Evolutionary conservation across 2,888 invertebrate species (phyloP).

Genomic region (Campoletis raptor): DNA sequence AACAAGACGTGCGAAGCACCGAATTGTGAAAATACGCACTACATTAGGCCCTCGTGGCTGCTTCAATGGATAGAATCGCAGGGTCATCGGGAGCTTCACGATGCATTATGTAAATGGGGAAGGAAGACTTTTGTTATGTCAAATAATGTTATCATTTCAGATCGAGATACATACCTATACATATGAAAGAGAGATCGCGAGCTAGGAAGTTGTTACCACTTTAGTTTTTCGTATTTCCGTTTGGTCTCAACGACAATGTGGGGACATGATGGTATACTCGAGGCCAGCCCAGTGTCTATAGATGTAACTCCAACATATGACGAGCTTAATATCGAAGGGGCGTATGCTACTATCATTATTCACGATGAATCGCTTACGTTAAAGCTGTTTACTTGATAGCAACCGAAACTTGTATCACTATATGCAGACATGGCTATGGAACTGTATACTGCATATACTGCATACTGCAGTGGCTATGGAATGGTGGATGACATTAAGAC

Average conservation of each 20-base stretch:
- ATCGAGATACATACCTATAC: conserved; percentile 69
- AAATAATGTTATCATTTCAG: conserved; percentile 81
- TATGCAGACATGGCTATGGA: not conserved
- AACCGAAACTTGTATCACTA: not conserved
- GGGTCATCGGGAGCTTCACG: conserved; percentile 80
- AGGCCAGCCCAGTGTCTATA: conserved; percentile 23
- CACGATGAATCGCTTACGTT: not conserved
- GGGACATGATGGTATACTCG: conserved; percentile 24
- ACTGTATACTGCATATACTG: too few relatives aligned
- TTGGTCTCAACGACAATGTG: conserved; percentile 30
- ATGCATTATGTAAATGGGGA: conserved; percentile 81
- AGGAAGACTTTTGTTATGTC: conserved; percentile 78
- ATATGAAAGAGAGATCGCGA: conserved; percentile 70
- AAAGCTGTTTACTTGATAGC: not conserved
- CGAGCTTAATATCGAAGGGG: not conserved
- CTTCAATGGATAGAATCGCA: conserved; percentile 67
- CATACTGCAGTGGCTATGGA: not conserved
- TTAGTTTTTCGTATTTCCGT: conserved; percentile 70
- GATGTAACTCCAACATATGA: not conserved
- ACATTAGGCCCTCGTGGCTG: conserved; percentile 14
- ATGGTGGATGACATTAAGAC: conserved; percentile 44
- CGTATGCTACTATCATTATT: not conserved
- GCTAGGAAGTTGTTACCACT: conserved; percentile 67
- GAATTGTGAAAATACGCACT: conserved; percentile 2
- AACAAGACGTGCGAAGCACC: conserved; percentile 1